Evolutionary conservation across 2,888 invertebrate genomes (phyloP), one percentile per base, ranked within the genome.

Genomic region (Dynastes maya): DNA sequence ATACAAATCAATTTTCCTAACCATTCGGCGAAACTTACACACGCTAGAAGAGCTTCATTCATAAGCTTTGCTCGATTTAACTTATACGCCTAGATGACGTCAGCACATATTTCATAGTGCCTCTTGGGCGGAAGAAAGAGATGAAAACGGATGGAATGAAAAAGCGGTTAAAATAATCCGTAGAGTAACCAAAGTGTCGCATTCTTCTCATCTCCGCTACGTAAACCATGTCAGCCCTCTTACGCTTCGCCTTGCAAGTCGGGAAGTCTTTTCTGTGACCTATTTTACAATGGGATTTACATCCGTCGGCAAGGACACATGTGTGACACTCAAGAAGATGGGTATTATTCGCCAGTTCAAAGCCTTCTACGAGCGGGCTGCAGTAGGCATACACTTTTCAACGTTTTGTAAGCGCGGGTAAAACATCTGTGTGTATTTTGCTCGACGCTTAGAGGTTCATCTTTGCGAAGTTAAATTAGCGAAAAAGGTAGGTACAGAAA

Each of bases 111-210:
- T 74, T 71, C 61, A 11, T 61, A 16, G 11, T 3, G 72, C 27
- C 22, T 22, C 45, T 45, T 61, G 6, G 45, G 49, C 61, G 22
- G 45, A 63, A 74, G 58, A 74, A 74, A 13, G 45, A 29, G 45
- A 51, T 13, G 45, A 74, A 74, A 29, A 63, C 22, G 72, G 32
- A 9, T 9, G 49, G 72, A 51, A 68, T 40, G 27, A 68, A 68
- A 61, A 74, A 45, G 45, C 72, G 72, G 72, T 74, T 74, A 74
- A 74, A 74, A 74, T 74, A 74, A 74, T 74, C 72, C 72, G 72
- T 74, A 74, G 72, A 74, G 72, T 74, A 74, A 74, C 72, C 72
- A 74, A 74, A 74, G 61, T 61, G 72, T 74, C 72, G 61, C 61
- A 61, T 74, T 74, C 40, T 74, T 74, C 61, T 61, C 72, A 74